Conservation (phyloP, 2,797 vertebrate species). For the Sphenodon punctatus region DNA sequence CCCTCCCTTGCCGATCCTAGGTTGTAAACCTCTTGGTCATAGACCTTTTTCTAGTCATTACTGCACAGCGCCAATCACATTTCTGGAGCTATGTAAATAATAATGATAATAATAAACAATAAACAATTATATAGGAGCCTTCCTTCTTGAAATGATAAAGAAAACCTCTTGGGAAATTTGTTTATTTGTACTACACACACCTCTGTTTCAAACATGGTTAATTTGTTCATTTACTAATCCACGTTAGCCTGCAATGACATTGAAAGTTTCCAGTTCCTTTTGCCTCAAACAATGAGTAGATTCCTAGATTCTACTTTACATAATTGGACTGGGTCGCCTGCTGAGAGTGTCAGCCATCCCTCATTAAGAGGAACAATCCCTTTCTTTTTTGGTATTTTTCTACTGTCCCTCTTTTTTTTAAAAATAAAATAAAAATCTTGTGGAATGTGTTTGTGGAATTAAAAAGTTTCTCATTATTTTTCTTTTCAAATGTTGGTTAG, state of each 20-base stretch:
- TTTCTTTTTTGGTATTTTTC: neutral
- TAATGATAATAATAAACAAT: neutral
- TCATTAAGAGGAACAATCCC: neutral
- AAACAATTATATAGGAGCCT: no score
- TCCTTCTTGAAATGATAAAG: neutral
- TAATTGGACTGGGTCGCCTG: neutral
- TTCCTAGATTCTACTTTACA: neutral
- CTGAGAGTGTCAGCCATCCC: neutral
- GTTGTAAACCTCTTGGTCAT: no score
- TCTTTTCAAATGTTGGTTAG: neutral
- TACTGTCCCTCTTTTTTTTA: neutral
- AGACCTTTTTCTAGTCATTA: no score
- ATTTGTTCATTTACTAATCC: neutral
- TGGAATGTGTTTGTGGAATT: neutral
- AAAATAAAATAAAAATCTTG: neutral
- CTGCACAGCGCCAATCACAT: no score
- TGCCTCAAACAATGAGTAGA: neutral
- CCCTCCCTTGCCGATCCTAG: no score
- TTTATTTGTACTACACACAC: neutral
- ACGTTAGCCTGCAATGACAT: neutral
- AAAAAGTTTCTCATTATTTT: neutral
- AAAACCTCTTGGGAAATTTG: neutral
- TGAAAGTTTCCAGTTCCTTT: no score
- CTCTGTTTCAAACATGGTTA: neutral
- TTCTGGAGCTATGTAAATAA: no score